Evolutionary conservation across 2,888 invertebrate genomes (phyloP), one percentile per base, ranked within the genome.

Genomic region (Steinernema hermaphroditum): DNA sequence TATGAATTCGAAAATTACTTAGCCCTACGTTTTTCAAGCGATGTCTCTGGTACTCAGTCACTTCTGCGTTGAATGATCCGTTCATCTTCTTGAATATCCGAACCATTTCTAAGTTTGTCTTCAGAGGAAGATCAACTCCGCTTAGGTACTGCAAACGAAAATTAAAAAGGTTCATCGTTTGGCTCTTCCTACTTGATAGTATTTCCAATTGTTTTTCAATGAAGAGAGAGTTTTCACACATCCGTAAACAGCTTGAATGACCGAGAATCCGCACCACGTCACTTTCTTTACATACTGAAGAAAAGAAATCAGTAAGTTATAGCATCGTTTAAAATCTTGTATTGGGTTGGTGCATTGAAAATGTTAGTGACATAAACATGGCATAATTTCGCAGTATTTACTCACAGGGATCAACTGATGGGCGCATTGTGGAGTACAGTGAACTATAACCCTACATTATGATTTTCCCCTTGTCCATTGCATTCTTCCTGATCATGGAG

Each of bases 61-160:
- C 22, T 74, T 81, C 79, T 14, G 72, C 73, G 68, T 70, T 79
- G 49, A 72, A 29, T 0, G 78, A 72, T 12, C 80, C 80, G 62
- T 79, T 79, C 9, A 79, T 34, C 34, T 57, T 32, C 41, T 81
- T 79, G 72, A 79, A 81, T 27, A 79, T 81, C 19, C 78, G 57
- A 9, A 81, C 76, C 79, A 81, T 79, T 50, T 79, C 80, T 24
- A 79, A 43, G 71, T 79, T 79, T 0, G 79, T 79, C 69, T 79
- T 80, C 49, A 81, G 49, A 1, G 79, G 80, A 8, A 79, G 44
- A 46, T 79, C 79, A 14, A 75, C 41, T 1, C 77, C 77, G 32
- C 50, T 69, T 4, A 77, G 14, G 57, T 76, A 76, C 72, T 76
- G 37, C n/a, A n/a, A n/a, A n/a, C n/a, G n/a, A 37, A 37, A 37